Evolutionary conservation across 2,113 vertebrate species (phyloP).

Genomic region (Dinomys branickii): DNA sequence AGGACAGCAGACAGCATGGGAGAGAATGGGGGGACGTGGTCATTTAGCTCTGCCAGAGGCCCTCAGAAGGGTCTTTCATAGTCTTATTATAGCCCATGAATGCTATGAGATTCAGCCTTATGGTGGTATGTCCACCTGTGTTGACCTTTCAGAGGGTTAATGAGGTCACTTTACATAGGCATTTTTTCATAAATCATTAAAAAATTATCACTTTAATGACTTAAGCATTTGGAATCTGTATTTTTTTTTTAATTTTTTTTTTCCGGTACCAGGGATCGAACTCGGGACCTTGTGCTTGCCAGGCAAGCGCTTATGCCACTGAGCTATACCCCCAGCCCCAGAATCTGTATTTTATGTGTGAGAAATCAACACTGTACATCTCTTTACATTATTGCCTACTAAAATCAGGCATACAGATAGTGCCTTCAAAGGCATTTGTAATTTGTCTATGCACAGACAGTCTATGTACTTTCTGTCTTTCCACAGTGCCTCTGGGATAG

Average conservation of each 20-base stretch:
- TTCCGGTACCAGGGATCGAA: too few species aligned
- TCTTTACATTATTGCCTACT: neutral
- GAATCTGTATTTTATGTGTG: neutral
- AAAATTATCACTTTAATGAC: conserved; percentile 13
- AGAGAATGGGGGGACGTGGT: neutral
- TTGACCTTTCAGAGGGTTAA: neutral
- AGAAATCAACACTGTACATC: neutral
- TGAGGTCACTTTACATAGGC: neutral
- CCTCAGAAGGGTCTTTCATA: neutral
- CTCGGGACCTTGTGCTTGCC: too few species aligned
- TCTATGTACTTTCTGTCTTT: neutral
- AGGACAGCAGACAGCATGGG: neutral
- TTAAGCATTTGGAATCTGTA: neutral
- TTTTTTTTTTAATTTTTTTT: too few species aligned
- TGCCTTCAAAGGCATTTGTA: neutral
- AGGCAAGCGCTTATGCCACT: too few species aligned
- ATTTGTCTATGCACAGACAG: neutral
- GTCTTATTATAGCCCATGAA: neutral
- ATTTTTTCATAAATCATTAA: neutral
- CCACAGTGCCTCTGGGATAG: neutral
- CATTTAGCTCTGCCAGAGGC: neutral
- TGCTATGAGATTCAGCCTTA: neutral
- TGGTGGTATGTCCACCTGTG: neutral
- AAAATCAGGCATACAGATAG: neutral
- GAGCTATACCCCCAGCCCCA: too few species aligned